Base-by-base conservation (phyloP, 1,140 invertebrate genomes). In the Drosophila simulans region DNA sequence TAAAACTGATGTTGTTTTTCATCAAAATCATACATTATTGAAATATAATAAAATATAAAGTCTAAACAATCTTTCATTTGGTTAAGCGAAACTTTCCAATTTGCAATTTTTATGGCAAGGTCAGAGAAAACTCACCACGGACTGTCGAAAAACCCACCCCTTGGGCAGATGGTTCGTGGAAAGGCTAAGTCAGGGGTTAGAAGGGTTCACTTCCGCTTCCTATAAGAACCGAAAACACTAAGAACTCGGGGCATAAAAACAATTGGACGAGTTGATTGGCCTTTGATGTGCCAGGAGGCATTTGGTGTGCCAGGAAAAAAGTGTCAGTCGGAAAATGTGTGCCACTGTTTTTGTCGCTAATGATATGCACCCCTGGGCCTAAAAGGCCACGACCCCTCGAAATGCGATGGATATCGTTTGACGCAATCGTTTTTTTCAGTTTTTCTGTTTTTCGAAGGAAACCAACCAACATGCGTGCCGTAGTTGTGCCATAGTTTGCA, bases 311-410 rank as follows among this genome's bases (percentile, higher is more conserved):
- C 27, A 35, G 49, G 57, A 71, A 80, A 84, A 85, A 77, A 85
- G 85, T 89, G 84, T 80, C 80, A 84, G 71, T 89, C 69, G 84
- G 80, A 74, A 84, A 88, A 88, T 88, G 84, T 88, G 80, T 88
- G 76, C 57, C 77, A 77, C 76, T 77, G 81, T 68, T 53, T 78
- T 75, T 65, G 68, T 62, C 66, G 64, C 68, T 89, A 89, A 89
- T 89, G 84, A 89, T 89, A 89, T 89, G 84, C 84, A 89, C 84
- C 84, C 84, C 80, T 89, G 45, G 51, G 53, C 43, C 52, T 49
- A 40, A 51, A 54, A 52, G 65, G 57, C 31, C 35, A 37, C 58
- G 59, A 48, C 48, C 55, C 69, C 60, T 72, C 60, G 25, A 51
- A 52, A 68, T 68, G 49, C 37, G 64, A 59, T 63, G 69, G 56